Percentiles rank a stretch among this genome's conserved stretches.
Evolutionary conservation across 2,888 invertebrate genomes (phyloP).

Genomic region (Chrysina gloriosa): DNA sequence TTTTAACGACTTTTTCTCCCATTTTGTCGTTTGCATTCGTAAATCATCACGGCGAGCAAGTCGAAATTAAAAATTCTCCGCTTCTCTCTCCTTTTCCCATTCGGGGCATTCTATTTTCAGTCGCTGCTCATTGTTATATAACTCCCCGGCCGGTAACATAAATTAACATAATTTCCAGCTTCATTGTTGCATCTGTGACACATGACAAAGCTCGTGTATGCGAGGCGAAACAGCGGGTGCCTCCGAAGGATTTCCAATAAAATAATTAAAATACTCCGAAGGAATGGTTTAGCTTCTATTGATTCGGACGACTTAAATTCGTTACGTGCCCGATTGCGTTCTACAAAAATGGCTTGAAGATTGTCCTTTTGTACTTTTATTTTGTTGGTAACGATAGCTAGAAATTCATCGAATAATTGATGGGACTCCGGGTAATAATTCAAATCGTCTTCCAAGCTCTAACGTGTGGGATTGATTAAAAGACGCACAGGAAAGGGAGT

Average conservation of each 20-base stretch:
- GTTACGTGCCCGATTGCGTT: background rate
- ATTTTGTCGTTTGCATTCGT: constrained; percentile 18
- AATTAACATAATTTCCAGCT: constrained; percentile 42
- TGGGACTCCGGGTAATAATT: too few relatives aligned
- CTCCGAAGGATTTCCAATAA: constrained; percentile 33
- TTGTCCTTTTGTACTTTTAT: too few relatives aligned
- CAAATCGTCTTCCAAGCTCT: too few relatives aligned
- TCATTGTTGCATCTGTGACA: constrained; percentile 42
- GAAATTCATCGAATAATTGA: too few relatives aligned
- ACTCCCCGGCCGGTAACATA: constrained; percentile 39
- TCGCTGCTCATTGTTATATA: constrained; percentile 36
- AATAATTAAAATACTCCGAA: constrained; percentile 31
- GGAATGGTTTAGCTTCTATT: constrained; percentile 6
- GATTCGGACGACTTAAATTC: background rate
- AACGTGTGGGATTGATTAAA: too few relatives aligned
- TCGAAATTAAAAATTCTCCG: constrained; percentile 42
- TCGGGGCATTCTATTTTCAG: constrained; percentile 22
- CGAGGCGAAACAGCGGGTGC: constrained; percentile 20
- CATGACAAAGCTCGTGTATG: constrained; percentile 42
- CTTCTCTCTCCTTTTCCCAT: background rate
- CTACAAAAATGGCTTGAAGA: too few relatives aligned
- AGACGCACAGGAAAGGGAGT: too few relatives aligned
- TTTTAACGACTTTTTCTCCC: constrained; percentile 21
- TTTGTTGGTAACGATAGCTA: too few relatives aligned
- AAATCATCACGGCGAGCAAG: constrained; percentile 38